Conservation (phyloP, 2,113 vertebrate genomes). For the Petrocephalus microphthalmus region DNA sequence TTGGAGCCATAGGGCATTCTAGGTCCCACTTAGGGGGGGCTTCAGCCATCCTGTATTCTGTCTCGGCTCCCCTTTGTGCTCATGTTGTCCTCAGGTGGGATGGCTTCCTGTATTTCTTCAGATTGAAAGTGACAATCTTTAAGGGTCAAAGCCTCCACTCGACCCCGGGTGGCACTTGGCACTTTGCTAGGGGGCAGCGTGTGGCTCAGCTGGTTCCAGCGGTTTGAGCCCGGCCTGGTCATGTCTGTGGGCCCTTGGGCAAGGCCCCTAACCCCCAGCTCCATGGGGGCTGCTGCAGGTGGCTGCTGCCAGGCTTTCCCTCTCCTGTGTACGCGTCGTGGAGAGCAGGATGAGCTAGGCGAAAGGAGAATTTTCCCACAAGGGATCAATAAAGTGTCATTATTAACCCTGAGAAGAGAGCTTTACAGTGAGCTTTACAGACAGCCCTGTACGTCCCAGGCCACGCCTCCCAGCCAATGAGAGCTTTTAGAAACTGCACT, state of each 20-base stretch:
- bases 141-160: not conserved
- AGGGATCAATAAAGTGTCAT: not conserved
- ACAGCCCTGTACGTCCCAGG: not conserved
- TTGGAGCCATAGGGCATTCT: not conserved
- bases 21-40: not conserved
- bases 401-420: not conserved
- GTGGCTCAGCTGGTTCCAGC: not conserved
- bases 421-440: not conserved
- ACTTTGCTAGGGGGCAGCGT: not conserved
- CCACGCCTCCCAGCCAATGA: not conserved
- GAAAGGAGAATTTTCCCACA: not conserved
- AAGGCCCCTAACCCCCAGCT: not conserved
- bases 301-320: not conserved
- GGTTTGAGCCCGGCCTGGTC: not conserved
- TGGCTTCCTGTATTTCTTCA: not conserved
- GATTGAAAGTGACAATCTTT: not conserved
- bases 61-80: not conserved
- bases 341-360: not conserved
- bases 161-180: not conserved
- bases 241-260: not conserved
- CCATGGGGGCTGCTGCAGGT: not conserved
- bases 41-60: not conserved
- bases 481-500: not conserved
- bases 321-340: not conserved
- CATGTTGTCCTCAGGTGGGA: no score